Percentiles rank a stretch among this genome's conserved stretches.
phyloP scores from a whole-genome alignment of 2,888 invertebrate species.

The Lasioglossum vierecki region DNA sequence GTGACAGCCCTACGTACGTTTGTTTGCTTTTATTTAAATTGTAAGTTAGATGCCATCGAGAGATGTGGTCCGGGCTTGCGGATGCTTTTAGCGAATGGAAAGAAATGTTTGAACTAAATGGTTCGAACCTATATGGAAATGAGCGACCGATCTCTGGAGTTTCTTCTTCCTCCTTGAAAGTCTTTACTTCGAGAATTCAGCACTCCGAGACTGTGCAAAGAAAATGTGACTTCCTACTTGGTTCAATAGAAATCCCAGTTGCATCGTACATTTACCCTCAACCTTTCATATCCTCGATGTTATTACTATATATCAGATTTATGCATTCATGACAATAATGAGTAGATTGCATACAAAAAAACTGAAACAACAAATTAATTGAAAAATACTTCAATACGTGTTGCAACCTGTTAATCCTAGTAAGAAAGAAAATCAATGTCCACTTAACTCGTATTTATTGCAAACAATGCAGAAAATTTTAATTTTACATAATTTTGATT shows the following conservation, averaged over 20 bases:
- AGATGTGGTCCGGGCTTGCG: slow-evolving; percentile 43
- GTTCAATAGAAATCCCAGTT: background rate
- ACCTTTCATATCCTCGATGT: background rate
- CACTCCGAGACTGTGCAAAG: slow-evolving; percentile 39
- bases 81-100: slow-evolving; percentile 79
- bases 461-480: too few species aligned
- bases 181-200: slow-evolving; percentile 54
- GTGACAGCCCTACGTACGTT: slow-evolving; percentile 72
- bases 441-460: too few species aligned
- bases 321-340: too few species aligned
- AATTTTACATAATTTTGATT: too few species aligned
- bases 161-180: slow-evolving; percentile 59
- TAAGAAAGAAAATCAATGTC: too few species aligned
- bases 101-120: slow-evolving; percentile 82
- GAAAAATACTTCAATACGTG: too few species aligned
- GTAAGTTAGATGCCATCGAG: slow-evolving; percentile 81
- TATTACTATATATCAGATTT: too few species aligned
- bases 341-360: too few species aligned
- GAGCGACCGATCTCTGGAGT: slow-evolving; percentile 73
- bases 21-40: slow-evolving; percentile 84
- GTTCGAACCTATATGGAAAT: slow-evolving; percentile 82
- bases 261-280: background rate
- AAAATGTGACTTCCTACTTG: background rate
- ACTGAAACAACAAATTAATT: too few species aligned
- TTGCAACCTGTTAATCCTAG: too few species aligned